Evolutionary conservation across 2,113 vertebrate species (phyloP).

Genomic region (Cynocephalus volans): DNA sequence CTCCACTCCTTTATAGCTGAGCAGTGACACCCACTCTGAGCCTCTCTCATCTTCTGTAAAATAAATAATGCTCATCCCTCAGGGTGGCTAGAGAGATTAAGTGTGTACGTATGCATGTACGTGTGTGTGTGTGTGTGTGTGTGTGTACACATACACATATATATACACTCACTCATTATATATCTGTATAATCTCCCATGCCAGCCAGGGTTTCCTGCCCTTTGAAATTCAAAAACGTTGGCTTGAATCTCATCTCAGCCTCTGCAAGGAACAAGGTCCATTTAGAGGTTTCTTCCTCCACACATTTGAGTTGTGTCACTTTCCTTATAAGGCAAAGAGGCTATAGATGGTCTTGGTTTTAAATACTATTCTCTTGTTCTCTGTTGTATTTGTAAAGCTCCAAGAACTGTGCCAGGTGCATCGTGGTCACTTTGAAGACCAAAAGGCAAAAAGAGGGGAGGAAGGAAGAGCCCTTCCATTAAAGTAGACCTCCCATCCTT

Average conservation of each 20-base stretch:
- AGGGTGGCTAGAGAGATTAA: neutral
- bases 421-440: neutral
- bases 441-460: neutral
- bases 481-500: neutral
- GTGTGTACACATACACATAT: no score
- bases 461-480: neutral
- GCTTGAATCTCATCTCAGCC: conserved; percentile 16
- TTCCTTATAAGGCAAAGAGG: conserved; percentile 57
- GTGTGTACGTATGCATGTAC: neutral
- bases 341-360: conserved; percentile 15
- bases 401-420: neutral
- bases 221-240: conserved; percentile 25
- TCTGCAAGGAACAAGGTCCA: neutral
- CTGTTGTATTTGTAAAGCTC: neutral
- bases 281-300: neutral
- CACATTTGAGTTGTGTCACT: neutral
- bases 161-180: neutral
- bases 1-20: neutral
- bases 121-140: neutral
- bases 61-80: neutral
- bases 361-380: conserved; percentile 7
- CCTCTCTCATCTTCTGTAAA: neutral
- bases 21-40: neutral
- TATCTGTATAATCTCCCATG: neutral
- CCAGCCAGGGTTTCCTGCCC: neutral